A percentile compares a stretch with the other conserved stretches of the same genome.
Evolutionary conservation across 2,888 invertebrate species (phyloP).

Genomic region (Eupithecia centaureata): DNA sequence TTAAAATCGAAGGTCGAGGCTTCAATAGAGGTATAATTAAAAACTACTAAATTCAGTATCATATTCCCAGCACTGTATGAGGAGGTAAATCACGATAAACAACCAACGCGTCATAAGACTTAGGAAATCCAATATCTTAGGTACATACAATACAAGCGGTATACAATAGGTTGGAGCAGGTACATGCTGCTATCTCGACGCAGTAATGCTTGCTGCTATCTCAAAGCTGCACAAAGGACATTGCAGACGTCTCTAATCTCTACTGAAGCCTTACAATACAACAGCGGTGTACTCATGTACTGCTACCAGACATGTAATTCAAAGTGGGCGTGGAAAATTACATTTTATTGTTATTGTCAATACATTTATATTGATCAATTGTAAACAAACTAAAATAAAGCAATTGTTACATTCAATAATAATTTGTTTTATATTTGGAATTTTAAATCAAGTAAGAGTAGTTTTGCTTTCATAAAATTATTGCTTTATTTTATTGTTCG

Average conservation of each 20-base stretch:
- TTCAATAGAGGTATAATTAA: too few relatives aligned
- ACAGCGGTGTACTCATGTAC: not conserved
- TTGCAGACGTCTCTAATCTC: conserved; percentile 25
- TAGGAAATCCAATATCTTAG: not conserved
- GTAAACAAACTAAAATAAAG: too few relatives aligned
- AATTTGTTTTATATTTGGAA: too few relatives aligned
- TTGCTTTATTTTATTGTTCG: too few relatives aligned
- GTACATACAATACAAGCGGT: not conserved
- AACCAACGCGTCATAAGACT: not conserved
- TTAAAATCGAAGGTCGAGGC: too few relatives aligned
- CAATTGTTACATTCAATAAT: too few relatives aligned
- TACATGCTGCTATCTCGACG: not conserved
- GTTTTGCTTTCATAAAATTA: too few relatives aligned
- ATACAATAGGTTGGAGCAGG: not conserved
- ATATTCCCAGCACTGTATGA: not conserved
- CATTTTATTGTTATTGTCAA: too few relatives aligned
- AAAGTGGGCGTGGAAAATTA: not conserved
- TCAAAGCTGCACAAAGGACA: conserved; percentile 25
- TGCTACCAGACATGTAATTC: not conserved
- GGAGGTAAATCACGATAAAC: not conserved
- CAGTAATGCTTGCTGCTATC: conserved; percentile 14
- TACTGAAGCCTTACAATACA: conserved; percentile 13
- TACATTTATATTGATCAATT: too few relatives aligned
- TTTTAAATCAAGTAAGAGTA: too few relatives aligned
- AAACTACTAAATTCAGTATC: not conserved